Percentiles rank a stretch among this genome's conserved stretches.
Evolutionary conservation across 2,797 vertebrate genomes (phyloP).

Genomic region (Tapera naevia): DNA sequence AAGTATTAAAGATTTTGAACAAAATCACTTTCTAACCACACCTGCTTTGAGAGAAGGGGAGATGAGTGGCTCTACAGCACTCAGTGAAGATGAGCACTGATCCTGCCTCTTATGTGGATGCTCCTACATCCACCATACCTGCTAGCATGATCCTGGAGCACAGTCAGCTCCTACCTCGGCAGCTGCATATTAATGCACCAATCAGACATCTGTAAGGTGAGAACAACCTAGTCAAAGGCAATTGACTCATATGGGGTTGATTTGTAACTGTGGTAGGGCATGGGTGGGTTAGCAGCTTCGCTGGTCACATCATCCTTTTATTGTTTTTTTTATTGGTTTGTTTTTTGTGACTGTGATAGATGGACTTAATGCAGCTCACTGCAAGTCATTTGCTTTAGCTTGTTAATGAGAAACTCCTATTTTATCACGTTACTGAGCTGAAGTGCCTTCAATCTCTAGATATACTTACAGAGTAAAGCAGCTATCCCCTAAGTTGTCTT

Average conservation of each 20-base stretch:
- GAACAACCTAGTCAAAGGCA: background rate
- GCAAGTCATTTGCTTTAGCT: background rate
- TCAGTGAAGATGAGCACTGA: background rate
- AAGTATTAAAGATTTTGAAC: background rate
- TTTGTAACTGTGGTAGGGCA: background rate
- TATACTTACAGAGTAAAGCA: background rate
- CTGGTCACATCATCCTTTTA: background rate
- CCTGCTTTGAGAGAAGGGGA: background rate
- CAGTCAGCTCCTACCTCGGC: background rate
- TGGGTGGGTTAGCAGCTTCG: background rate
- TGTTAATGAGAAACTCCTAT: background rate
- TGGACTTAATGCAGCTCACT: background rate
- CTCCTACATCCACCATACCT: background rate
- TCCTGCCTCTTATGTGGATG: background rate
- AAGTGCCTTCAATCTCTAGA: background rate
- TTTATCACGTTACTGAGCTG: background rate
- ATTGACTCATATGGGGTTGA: rapidly evolving
- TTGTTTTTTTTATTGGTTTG: too few species aligned
- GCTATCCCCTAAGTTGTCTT: background rate
- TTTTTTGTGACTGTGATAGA: background rate
- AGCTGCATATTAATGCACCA: background rate
- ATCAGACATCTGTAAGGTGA: background rate
- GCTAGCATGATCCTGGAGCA: rapidly evolving
- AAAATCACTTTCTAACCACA: background rate
- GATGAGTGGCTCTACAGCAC: background rate